phyloP scores from a whole-genome alignment of 2,888 invertebrate species.

The Aleiodes leptofemur region DNA sequence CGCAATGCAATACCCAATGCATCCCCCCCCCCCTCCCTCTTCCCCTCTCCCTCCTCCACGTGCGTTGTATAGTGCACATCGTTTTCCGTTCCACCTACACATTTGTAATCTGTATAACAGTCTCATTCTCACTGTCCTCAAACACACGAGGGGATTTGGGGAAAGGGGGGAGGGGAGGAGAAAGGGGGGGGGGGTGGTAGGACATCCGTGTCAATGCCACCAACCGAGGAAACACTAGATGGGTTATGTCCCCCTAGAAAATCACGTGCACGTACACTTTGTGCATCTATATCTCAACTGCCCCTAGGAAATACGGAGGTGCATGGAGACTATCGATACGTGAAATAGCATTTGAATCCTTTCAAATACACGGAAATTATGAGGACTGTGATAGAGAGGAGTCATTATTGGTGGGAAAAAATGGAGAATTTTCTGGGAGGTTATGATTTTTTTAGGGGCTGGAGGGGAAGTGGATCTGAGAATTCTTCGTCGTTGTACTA shows the following conservation, averaged over 20 bases:
- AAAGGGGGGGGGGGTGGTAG: neutral
- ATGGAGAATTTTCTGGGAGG: too few species aligned
- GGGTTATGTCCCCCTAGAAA: slow-evolving; percentile 11
- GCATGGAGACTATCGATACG: too few species aligned
- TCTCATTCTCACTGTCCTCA: slow-evolving; percentile 18
- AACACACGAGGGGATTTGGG: neutral
- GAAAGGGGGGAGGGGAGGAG: neutral
- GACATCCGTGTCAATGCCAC: slow-evolving; percentile 33
- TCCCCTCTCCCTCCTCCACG: too few species aligned
- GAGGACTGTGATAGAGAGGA: too few species aligned
- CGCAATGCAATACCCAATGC: slow-evolving; percentile 46
- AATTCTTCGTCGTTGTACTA: too few species aligned
- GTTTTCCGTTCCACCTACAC: slow-evolving; percentile 8
- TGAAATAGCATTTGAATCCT: too few species aligned
- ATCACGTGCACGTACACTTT: slow-evolving; percentile 14
- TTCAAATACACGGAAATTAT: too few species aligned
- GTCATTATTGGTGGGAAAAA: too few species aligned
- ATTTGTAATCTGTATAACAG: slow-evolving; percentile 17
- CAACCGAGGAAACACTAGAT: slow-evolving; percentile 12
- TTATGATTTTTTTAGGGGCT: too few species aligned
- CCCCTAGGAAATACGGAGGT: too few species aligned
- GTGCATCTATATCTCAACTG: too few species aligned
- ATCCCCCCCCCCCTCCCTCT: neutral
- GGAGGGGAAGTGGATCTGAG: too few species aligned
- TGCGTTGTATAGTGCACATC: neutral